phyloP scores from a whole-genome alignment of 2,888 invertebrate species.

The Rotaria socialis region DNA sequence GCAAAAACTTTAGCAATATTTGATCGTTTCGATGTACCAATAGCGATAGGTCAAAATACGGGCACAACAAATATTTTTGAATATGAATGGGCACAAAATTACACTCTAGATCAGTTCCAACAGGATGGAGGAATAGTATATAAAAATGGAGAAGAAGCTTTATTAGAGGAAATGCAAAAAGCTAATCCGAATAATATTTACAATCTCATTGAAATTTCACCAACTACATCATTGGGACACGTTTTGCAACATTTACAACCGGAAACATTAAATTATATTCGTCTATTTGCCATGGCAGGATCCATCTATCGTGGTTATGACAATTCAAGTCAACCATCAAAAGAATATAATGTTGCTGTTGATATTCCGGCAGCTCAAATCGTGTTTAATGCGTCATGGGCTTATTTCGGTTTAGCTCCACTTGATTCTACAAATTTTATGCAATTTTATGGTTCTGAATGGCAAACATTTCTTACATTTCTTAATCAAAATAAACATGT shows the following conservation, averaged over 20 bases:
- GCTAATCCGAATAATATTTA: neutral
- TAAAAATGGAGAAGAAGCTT: conserved; percentile 19
- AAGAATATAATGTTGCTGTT: neutral
- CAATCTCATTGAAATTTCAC: neutral
- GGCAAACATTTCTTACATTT: conserved; percentile 1
- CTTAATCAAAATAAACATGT: neutral
- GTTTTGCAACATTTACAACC: conserved; percentile 13
- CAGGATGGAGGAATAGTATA: neutral
- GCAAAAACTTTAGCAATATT: neutral
- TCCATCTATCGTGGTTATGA: conserved; percentile 8
- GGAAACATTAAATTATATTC: neutral
- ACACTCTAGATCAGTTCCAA: conserved; percentile 5
- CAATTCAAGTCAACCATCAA: conserved; percentile 10
- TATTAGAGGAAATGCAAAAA: neutral
- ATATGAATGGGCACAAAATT: conserved; percentile 37
- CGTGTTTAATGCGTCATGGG: neutral
- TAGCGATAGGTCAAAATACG: conserved; percentile 15
- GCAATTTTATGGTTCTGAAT: conserved; percentile 14
- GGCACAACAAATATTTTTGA: neutral
- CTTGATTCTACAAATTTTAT: neutral
- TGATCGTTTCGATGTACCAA: neutral
- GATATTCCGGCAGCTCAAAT: neutral
- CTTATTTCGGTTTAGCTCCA: conserved; percentile 10
- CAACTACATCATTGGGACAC: neutral
- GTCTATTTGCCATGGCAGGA: conserved; percentile 23